phyloP scores from a whole-genome alignment of 1,140 invertebrate genomes.

The Panulirus ornatus region DNA sequence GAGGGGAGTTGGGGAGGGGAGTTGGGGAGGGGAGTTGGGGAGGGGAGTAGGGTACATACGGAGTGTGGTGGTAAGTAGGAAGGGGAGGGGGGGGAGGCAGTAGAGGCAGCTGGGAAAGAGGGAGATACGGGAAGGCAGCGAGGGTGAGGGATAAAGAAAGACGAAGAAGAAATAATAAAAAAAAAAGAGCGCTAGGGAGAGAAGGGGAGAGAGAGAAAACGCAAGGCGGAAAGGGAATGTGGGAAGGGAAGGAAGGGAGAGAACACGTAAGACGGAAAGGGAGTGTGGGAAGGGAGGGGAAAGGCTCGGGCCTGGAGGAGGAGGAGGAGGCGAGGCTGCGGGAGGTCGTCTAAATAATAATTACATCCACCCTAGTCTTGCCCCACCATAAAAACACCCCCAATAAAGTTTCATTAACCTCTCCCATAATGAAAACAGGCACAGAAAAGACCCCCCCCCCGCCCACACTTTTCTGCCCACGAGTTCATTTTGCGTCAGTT shows the following conservation, averaged over 20 bases:
- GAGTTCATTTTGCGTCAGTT: conserved; percentile 42
- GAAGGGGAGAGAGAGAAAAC: conserved; percentile 42
- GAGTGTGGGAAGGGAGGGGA: neutral
- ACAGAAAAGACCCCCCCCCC: neutral
- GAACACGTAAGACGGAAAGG: neutral
- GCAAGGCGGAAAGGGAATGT: neutral
- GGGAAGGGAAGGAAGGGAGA: neutral
- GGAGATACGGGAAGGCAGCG: neutral
- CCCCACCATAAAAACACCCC: conserved; percentile 18
- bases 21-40: no score
- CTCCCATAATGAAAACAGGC: conserved; percentile 42
- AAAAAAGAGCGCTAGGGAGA: neutral
- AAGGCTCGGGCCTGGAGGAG: no score
- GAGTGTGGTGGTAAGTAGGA: no score
- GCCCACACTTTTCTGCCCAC: neutral
- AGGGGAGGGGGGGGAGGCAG: neutral
- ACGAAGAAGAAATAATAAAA: neutral
- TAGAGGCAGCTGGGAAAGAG: neutral
- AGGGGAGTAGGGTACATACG: no score
- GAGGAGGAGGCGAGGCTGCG: neutral
- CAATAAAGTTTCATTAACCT: conserved; percentile 48
- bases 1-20: no score
- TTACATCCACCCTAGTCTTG: neutral
- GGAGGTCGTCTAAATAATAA: neutral
- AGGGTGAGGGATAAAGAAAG: neutral